Conservation (phyloP, 2,113 vertebrate species). For the Alligator sinensis region DNA sequence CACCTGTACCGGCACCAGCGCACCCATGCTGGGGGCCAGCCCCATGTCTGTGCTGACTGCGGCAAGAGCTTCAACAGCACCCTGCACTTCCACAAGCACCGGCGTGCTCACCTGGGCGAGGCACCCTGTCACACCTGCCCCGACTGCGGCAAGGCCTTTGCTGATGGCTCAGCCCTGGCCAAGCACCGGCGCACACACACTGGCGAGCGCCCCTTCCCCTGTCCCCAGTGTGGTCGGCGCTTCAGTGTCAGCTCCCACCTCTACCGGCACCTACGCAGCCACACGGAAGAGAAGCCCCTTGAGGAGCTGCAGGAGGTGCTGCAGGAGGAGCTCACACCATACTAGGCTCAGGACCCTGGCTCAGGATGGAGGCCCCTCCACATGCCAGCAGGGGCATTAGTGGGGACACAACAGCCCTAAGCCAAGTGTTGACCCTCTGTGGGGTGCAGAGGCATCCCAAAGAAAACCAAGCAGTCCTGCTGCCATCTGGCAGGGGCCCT, state of each 20-base stretch:
- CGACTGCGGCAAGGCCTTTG: constrained; percentile 20
- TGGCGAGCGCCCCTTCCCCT: constrained; percentile 9
- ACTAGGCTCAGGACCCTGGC: neutral
- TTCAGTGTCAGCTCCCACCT: constrained; percentile 12
- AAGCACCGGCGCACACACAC: neutral
- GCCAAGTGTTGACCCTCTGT: neutral
- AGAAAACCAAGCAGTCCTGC: neutral
- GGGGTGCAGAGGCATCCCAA: neutral
- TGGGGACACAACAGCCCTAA: neutral
- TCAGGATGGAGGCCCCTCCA: rapidly evolving
- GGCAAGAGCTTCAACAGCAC: constrained; percentile 70
- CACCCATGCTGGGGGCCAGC: constrained; percentile 36
- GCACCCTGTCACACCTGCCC: constrained; percentile 9
- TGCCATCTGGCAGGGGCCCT: neutral
- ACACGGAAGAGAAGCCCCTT: neutral
- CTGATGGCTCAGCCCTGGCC: neutral
- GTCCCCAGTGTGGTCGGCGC: constrained; percentile 31
- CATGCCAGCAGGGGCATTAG: neutral
- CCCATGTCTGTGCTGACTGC: constrained; percentile 55
- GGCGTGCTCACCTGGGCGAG: constrained; percentile 26
- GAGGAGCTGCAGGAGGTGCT: neutral
- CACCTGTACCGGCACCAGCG: constrained; percentile 59
- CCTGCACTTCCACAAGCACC: constrained; percentile 66
- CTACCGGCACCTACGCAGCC: constrained; percentile 6
- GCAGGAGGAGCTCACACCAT: neutral